Evolutionary conservation across 2,113 vertebrate genomes (phyloP).

Genomic region (Microtus pennsylvanicus): DNA sequence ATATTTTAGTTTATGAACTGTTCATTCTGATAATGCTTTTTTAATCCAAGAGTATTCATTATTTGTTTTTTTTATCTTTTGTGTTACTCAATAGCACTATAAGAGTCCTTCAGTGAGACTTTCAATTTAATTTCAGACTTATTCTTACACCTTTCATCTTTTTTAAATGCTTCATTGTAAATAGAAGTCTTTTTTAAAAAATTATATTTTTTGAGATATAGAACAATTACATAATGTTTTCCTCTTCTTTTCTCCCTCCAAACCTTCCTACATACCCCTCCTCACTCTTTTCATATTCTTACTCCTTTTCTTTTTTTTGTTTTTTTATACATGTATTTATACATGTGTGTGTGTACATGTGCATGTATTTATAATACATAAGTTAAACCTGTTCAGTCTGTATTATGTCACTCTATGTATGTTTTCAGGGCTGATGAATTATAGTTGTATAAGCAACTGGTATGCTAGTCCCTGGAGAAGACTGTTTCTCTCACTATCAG

Average conservation of each 20-base stretch:
- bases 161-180: neutral
- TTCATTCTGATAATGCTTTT: neutral
- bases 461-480: neutral
- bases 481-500: neutral
- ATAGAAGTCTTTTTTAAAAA: neutral
- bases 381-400: neutral
- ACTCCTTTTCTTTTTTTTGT: neutral
- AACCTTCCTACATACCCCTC: neutral
- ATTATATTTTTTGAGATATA: neutral
- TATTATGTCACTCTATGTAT: neutral
- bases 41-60: neutral
- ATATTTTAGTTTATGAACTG: neutral
- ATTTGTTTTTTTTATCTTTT: neutral
- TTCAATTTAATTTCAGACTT: conserved; percentile 15
- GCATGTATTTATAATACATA: neutral
- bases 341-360: neutral
- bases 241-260: neutral
- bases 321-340: neutral
- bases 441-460: neutral
- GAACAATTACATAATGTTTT: neutral
- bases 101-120: neutral
- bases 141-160: neutral
- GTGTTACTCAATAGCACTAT: neutral
- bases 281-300: neutral
- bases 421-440: neutral